A percentile compares a stretch with the other conserved stretches of the same genome.
These are phyloP conservation scores for Sphenopsis melanotis DNA, from an alignment of 2,797 vertebrate genomes.

Conservation along the genomic window DNA sequence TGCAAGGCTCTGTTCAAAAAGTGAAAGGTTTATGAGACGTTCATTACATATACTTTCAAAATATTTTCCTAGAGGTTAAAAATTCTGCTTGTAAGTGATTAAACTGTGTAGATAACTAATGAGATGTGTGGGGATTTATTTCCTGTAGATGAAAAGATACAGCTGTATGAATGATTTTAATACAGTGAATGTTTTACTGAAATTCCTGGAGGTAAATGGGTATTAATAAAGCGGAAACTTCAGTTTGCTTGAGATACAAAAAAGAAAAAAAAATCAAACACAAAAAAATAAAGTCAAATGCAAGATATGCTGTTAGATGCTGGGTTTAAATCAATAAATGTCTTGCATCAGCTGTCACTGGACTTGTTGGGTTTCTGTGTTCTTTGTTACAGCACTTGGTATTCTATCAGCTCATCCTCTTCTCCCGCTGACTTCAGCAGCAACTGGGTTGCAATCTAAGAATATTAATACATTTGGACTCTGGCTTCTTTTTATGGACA, in stretches of 20 bases:
- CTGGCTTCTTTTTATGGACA: not conserved
- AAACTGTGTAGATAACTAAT: constrained; percentile 51
- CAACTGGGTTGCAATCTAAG: not conserved
- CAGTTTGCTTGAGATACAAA: constrained; percentile 33
- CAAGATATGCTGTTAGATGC: constrained; percentile 27
- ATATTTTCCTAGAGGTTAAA: constrained; percentile 61
- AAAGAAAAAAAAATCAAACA: not conserved
- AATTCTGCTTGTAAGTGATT: constrained; percentile 50
- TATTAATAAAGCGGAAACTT: constrained; percentile 19
- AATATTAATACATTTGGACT: not conserved
- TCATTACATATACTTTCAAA: not conserved
- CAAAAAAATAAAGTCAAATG: not conserved
- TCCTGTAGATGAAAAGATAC: constrained; percentile 22
- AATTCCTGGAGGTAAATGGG: constrained; percentile 26
- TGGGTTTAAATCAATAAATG: constrained; percentile 65
- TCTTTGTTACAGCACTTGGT: not conserved
- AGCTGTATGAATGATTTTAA: constrained; percentile 23
- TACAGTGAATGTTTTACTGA: not conserved
- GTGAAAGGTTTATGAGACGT: not conserved
- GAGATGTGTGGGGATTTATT: constrained; percentile 18
- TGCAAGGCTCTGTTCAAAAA: not conserved
- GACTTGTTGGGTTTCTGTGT: not conserved
- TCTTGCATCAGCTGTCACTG: constrained; percentile 39
- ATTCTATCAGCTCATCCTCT: not conserved
- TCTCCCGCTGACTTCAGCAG: not conserved